Percentiles rank a stretch among this genome's conserved stretches.
Evolutionary conservation across 2,888 invertebrate genomes (phyloP).

Genomic region (Caenorhabditis macrosperma): DNA sequence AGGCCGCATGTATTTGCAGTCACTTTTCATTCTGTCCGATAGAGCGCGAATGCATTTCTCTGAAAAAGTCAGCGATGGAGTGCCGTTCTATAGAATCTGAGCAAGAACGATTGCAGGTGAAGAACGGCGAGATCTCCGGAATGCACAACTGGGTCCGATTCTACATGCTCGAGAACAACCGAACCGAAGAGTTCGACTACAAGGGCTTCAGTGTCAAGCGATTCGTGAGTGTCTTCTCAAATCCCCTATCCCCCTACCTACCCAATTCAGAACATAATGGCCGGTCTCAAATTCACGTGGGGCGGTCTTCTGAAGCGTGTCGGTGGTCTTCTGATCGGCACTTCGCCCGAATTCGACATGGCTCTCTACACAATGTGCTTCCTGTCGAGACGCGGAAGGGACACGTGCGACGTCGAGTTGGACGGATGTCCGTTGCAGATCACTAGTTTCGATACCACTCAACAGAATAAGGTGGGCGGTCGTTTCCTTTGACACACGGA

Average conservation of each 20-base stretch:
- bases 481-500: too few species aligned
- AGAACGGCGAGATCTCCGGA: constrained; percentile 86
- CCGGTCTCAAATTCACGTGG: constrained; percentile 74
- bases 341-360: constrained; percentile 91
- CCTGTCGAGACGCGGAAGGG: constrained; percentile 86
- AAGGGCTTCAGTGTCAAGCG: constrained; percentile 78
- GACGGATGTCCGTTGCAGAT: constrained; percentile 78
- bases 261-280: constrained; percentile 73
- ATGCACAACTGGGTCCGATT: constrained; percentile 94
- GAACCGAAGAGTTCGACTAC: constrained; percentile 83
- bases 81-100: too few species aligned
- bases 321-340: constrained; percentile 76
- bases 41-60: too few species aligned
- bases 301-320: constrained; percentile 68
- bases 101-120: constrained; percentile 80
- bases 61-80: too few species aligned
- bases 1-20: too few species aligned
- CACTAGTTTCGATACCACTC: constrained; percentile 75
- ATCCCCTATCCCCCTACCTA: background rate
- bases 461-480: constrained; percentile 73
- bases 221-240: constrained; percentile 67
- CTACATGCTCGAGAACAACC: constrained; percentile 83
- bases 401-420: constrained; percentile 80
- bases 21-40: too few species aligned
- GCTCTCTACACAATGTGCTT: constrained; percentile 92